Evolutionary conservation across 2,888 invertebrate species (phyloP), one percentile per base, ranked within the genome.

Genomic region (Cheilosia urbana): DNA sequence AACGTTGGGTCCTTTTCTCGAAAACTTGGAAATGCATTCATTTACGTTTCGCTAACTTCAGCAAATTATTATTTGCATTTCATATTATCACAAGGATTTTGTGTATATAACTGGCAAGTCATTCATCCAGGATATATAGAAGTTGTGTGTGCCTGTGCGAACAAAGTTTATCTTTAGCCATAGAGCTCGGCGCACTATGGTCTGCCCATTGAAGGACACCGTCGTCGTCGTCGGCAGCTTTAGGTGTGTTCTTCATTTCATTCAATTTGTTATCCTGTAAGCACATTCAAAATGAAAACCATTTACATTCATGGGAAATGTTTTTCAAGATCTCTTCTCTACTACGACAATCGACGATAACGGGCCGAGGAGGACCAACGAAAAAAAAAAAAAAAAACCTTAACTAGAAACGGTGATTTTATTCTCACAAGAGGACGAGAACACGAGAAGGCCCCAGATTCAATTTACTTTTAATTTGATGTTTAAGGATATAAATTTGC

Each of bases 51-150:
- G 63, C 76, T 71, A 80, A 80, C 77, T 71, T 77, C 42, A 47
- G 57, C 68, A 81, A 82, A 82, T 65, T 77, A 77, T 77, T 76
- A 82, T 82, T 82, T 82, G 77, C 82, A 82, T 81, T 82, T 65
- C 77, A 72, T 72, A 82, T 77, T 71, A 82, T 55, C 58, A 17
- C 47, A 72, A 60, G 63, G 49, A 58, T 4, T 19, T 24, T 17
- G 63, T 53, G n/a, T 47, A 34, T 37, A 30, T 65, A 63, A 13
- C 55, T 11, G 40, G 40, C 24, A 47, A 75, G 58, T 27, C 40
- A 55, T 49, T 42, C 30, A 45, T 49, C 13, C 47, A 47, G n/a
- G 42, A 7, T 47, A 7, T 34, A 47, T 3, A 68, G 60, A 62
- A 68, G 34, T 69, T 58, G 45, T 58, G 45, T 58, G 53, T 49